Conservation (phyloP, 2,888 invertebrate species). For the Thera britannica region DNA sequence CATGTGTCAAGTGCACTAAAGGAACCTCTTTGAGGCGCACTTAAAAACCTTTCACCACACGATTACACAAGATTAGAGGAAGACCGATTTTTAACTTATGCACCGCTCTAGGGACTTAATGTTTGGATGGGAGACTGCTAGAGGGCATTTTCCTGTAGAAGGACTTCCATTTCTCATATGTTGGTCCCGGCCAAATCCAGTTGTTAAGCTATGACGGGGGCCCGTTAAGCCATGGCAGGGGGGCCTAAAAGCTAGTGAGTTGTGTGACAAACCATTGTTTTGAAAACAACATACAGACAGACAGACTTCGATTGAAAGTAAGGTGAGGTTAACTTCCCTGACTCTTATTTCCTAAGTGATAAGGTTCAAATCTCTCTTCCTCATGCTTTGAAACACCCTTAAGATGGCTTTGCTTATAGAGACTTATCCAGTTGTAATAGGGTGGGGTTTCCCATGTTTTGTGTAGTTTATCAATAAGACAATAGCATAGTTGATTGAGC, state of each 20-base stretch:
- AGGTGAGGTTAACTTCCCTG: background rate
- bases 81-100: too few species aligned
- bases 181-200: too few species aligned
- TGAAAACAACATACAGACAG: background rate
- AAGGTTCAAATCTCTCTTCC: constrained; percentile 28
- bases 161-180: too few species aligned
- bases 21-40: too few species aligned
- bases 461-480: constrained; percentile 34
- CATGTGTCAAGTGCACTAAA: too few species aligned
- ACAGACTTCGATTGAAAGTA: background rate
- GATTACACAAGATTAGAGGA: too few species aligned
- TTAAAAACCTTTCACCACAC: too few species aligned
- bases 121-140: too few species aligned
- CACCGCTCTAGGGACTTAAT: too few species aligned
- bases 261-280: background rate
- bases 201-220: too few species aligned
- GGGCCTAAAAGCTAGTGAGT: background rate
- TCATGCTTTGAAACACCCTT: background rate
- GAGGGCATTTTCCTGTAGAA: too few species aligned
- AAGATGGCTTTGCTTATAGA: background rate
- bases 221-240: too few species aligned
- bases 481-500: constrained; percentile 64
- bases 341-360: constrained; percentile 13
- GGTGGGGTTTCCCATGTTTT: constrained; percentile 4
- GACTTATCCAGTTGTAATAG: constrained; percentile 7